Percentiles rank a stretch among this genome's conserved stretches.
Conservation (phyloP, 1,140 invertebrate genomes). For the Ectropis grisescens region DNA sequence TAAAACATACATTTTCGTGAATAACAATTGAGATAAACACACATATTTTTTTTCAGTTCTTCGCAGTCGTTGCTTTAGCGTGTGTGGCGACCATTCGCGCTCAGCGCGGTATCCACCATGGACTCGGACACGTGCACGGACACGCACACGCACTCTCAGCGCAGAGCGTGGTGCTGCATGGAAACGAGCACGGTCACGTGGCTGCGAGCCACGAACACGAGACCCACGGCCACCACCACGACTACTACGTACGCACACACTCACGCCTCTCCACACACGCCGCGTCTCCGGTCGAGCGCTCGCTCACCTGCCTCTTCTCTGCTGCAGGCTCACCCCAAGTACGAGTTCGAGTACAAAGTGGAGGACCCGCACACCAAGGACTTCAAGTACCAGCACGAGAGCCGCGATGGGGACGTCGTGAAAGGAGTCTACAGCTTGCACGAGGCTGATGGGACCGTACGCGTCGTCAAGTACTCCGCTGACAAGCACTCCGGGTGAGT, state of each 20-base stretch:
- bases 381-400: constrained; percentile 30
- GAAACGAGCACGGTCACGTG: not conserved
- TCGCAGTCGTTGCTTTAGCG: too few relatives aligned
- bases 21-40: too few relatives aligned
- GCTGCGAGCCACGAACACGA: not conserved
- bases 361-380: constrained; percentile 31
- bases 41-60: too few relatives aligned
- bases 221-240: not conserved
- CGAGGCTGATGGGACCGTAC: constrained; percentile 28
- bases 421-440: constrained; percentile 32
- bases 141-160: too few relatives aligned
- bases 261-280: too few relatives aligned
- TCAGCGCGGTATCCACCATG: too few relatives aligned
- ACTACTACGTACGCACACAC: constrained; percentile 2
- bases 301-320: not conserved
- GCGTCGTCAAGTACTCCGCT: constrained; percentile 70
- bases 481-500: constrained; percentile 62
- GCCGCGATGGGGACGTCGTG: constrained; percentile 27
- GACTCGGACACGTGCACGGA: too few relatives aligned
- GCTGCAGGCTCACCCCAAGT: constrained; percentile 37
- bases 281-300: too few relatives aligned
- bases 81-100: too few relatives aligned
- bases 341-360: constrained; percentile 50
- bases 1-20: too few relatives aligned
- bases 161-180: too few relatives aligned